Evolutionary conservation across 2,113 vertebrate species (phyloP), one percentile per base, ranked within the genome.

Genomic region (Thamnaconus septentrionalis): DNA sequence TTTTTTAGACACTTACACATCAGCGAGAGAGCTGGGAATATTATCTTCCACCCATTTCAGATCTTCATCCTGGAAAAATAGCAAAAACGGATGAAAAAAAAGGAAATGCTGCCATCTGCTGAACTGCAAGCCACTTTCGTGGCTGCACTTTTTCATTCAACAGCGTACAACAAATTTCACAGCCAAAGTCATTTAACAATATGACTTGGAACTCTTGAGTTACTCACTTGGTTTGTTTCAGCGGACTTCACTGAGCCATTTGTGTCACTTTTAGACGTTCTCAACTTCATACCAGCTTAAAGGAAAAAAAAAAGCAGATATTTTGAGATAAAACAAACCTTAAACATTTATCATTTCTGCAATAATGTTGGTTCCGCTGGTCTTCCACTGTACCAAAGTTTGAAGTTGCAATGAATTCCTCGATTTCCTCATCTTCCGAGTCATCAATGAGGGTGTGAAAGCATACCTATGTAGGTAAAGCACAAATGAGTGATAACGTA

Each of bases 381-480:
- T 45, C n/a, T 42, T 31, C 18, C 18, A 52, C 9, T 3, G 55
- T 82, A 94, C 94, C 90, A 41, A 94, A 39, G 80, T 95, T 93
- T 75, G 89, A 40, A 75, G 93, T 92, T 41, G 94, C 88, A 7
- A 92, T 70, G 64, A 93, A 94, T 79, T 95, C 94, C 72, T 95
- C 93, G 7, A 93, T 88, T 78, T 95, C 94, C 85, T 96, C 94
- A 59, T 96, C 94, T 52, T 95, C 94, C 0, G 94, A 94, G 80
- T 95, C 94, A 64, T 96, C 94, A 0, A 96, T 95, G 69, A 96
- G 86, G 94, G 94, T 18, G 93, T 95, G 81, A 94, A 95, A 0
- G 94, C 94, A 46, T 96, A 96, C 79, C 94, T 96, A 63, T 40
- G 51, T 40, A 44, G 46, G 53, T 31, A 50, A 12, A 40, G 5